phyloP scores from a whole-genome alignment of 2,888 invertebrate genomes.

The Drosophila antonietae region DNA sequence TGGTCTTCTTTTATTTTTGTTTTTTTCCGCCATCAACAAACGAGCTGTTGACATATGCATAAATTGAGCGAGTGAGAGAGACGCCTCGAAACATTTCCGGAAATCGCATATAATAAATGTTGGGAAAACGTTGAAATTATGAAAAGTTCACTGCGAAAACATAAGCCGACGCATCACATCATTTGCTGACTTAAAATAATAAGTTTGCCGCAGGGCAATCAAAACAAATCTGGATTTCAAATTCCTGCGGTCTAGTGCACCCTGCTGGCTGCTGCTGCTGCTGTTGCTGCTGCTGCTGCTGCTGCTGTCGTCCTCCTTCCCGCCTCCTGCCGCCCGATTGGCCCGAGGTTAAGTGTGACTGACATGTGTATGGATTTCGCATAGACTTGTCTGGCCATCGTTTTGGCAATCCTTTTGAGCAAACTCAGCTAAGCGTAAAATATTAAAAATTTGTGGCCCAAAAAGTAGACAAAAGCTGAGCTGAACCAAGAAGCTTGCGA shows the following conservation, averaged over 20 bases:
- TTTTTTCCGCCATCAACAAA: constrained; percentile 31
- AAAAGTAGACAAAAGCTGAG: constrained; percentile 24
- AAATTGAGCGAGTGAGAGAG: constrained; percentile 56
- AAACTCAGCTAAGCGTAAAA: constrained; percentile 70
- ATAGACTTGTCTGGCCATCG: constrained; percentile 53
- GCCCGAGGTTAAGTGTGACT: constrained; percentile 76
- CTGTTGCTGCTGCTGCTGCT: background rate
- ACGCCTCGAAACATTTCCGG: constrained; percentile 68
- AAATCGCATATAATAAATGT: constrained; percentile 71
- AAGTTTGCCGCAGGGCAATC: constrained; percentile 73
- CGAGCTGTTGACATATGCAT: constrained; percentile 78
- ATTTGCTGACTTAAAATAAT: constrained; percentile 71
- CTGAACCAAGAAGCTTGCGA: background rate
- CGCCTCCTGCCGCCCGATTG: constrained; percentile 17
- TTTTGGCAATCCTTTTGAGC: constrained; percentile 50
- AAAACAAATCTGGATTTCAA: constrained; percentile 66
- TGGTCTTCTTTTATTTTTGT: constrained; percentile 20
- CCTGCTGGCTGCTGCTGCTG: constrained; percentile 8
- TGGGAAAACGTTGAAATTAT: constrained; percentile 68
- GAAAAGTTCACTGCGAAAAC: constrained; percentile 38
- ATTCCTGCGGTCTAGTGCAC: constrained; percentile 46
- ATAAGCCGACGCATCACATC: constrained; percentile 49
- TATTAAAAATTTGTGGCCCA: constrained; percentile 45
- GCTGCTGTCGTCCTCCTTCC: constrained; percentile 4
- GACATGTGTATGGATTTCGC: constrained; percentile 73